These are phyloP conservation scores for Peromyscus maniculatus DNA, from an alignment of 2,113 vertebrate species.

Conservation along the genomic window DNA sequence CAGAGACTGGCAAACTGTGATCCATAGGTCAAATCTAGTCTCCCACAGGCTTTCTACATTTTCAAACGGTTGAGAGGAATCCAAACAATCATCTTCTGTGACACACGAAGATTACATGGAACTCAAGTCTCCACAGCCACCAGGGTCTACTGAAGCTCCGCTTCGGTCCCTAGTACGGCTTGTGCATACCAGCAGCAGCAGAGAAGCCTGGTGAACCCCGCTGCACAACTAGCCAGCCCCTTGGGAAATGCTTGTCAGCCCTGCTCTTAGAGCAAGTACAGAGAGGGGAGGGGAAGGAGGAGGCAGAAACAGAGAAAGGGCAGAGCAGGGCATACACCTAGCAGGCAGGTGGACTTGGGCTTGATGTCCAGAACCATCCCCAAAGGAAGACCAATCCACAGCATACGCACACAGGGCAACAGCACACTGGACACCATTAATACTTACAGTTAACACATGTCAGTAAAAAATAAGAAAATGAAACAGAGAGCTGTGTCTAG, in stretches of 20 bases:
- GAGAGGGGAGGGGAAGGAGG: not conserved
- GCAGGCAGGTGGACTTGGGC: not conserved
- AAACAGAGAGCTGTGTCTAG: not conserved
- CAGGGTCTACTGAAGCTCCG: not conserved
- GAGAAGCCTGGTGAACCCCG: not conserved
- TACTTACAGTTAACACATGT: not conserved
- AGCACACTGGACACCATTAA: not conserved
- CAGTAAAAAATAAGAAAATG: not conserved
- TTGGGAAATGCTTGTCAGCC: not conserved
- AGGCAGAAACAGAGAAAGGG: not conserved
- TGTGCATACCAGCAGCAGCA: no score
- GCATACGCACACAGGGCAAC: not conserved
- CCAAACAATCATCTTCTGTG: not conserved
- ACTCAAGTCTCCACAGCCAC: not conserved
- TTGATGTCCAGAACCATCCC: not conserved
- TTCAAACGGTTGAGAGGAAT: not conserved
- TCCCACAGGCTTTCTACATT: not conserved
- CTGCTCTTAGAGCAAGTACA: not conserved
- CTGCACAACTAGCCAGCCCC: not conserved
- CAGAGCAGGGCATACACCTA: not conserved
- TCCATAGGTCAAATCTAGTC: not conserved
- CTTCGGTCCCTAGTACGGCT: not conserved
- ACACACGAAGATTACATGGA: not conserved
- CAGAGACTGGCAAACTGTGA: not conserved
- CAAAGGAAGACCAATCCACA: not conserved